These are phyloP conservation scores for Thalassophryne amazonica DNA, from an alignment of 2,797 vertebrate species.

Conservation along the genomic window DNA sequence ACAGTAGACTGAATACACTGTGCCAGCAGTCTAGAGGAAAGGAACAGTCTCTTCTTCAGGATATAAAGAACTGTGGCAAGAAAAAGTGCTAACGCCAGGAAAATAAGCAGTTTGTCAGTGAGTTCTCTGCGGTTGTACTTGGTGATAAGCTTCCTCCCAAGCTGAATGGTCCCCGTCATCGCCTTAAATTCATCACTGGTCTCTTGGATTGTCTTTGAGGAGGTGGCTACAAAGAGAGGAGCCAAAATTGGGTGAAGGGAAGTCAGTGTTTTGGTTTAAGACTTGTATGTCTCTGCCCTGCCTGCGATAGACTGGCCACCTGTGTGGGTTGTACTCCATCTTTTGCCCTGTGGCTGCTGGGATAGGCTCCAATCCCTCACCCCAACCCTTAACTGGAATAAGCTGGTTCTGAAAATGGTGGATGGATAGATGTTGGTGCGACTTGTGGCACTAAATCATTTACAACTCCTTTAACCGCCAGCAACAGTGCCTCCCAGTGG, in stretches of 20 bases:
- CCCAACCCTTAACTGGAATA: no score
- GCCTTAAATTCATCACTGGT: constrained; percentile 97
- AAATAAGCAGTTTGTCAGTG: constrained; percentile 96
- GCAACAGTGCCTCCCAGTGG: no score
- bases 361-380: no score
- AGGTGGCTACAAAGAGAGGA: constrained; percentile 76
- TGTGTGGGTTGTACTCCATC: no score
- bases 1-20: no score
- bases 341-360: no score
- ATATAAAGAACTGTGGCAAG: constrained; percentile 95
- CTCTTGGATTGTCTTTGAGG: constrained; percentile 90
- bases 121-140: constrained; percentile 96
- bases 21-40: constrained; percentile 83
- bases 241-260: background rate
- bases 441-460: no score
- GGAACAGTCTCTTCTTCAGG: constrained; percentile 95
- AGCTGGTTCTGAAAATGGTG: no score
- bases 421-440: no score
- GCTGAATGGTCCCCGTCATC: constrained; percentile 95
- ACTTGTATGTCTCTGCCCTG: no score
- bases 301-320: no score
- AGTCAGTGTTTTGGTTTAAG: background rate
- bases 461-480: no score
- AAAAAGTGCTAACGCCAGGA: constrained; percentile 92
- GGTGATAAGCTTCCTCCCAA: constrained; percentile 94